A percentile compares a stretch with the other conserved stretches of the same genome.
Conservation (phyloP, 1,140 invertebrate genomes). For the Calycopis cecrops region DNA sequence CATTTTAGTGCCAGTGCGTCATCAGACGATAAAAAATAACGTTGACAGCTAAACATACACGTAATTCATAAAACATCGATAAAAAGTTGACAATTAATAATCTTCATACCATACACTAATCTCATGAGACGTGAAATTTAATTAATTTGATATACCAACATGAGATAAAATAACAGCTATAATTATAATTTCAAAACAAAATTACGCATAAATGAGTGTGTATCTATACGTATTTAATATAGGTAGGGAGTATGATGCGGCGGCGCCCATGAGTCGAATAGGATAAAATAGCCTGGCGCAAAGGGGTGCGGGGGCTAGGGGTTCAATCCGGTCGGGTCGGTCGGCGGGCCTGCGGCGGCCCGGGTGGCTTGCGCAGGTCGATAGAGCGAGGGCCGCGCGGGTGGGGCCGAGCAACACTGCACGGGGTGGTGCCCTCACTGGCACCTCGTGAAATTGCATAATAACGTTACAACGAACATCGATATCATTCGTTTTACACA, state of each 20-base stretch:
- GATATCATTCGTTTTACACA: too few species aligned
- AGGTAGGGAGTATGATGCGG: conserved; percentile 29
- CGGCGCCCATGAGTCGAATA: conserved; percentile 49
- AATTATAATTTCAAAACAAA: not conserved
- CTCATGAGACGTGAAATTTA: too few species aligned
- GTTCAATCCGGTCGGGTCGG: conserved; percentile 54
- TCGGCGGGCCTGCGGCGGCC: conserved; percentile 47
- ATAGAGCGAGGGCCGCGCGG: conserved; percentile 65
- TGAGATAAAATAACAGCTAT: not conserved
- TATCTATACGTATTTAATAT: not conserved
- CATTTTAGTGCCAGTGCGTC: too few species aligned
- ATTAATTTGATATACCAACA: too few species aligned
- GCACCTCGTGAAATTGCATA: conserved; percentile 56
- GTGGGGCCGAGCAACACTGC: conserved; percentile 67
- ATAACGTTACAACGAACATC: conserved; percentile 46
- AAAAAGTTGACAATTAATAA: too few species aligned
- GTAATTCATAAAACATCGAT: too few species aligned
- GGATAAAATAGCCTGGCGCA: conserved; percentile 45
- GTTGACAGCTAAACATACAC: too few species aligned
- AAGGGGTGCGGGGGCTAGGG: conserved; percentile 48
- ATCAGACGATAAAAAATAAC: too few species aligned
- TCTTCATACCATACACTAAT: too few species aligned
- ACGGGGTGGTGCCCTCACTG: conserved; percentile 52
- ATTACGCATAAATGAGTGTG: not conserved
- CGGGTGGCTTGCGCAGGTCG: conserved; percentile 64